phyloP scores from a whole-genome alignment of 2,797 vertebrate species.

The Anabacerthia variegaticeps region DNA sequence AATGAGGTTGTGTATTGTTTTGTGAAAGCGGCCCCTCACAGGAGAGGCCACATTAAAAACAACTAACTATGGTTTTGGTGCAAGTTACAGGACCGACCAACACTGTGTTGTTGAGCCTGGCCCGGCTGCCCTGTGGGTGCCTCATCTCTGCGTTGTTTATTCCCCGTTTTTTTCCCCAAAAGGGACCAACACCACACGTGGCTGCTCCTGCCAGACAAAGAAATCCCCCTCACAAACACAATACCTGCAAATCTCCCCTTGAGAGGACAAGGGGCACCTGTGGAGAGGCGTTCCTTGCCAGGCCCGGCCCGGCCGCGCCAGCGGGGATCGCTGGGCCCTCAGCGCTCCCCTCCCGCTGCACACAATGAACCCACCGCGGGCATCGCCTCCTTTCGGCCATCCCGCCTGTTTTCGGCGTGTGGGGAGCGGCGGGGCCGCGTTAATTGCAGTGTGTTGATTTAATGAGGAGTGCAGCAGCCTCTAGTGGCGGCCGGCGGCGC shows the following conservation, averaged over 20 bases:
- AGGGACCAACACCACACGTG: background rate
- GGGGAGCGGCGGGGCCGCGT: background rate
- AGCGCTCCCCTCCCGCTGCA: accelerated
- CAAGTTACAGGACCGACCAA: background rate
- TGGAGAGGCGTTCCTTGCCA: background rate
- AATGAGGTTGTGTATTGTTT: background rate
- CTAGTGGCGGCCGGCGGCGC: conserved; percentile 29
- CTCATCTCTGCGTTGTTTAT: accelerated
- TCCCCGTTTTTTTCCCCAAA: background rate
- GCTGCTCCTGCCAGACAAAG: background rate
- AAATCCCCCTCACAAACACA: background rate
- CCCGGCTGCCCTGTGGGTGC: accelerated
- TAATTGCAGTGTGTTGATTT: conserved; percentile 1
- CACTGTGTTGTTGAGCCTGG: background rate
- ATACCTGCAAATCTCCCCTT: background rate
- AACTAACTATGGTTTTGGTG: background rate
- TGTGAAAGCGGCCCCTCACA: background rate
- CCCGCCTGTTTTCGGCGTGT: accelerated
- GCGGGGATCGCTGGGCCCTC: background rate
- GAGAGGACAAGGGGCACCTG: background rate
- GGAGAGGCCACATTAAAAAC: conserved; percentile 1
- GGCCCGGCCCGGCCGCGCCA: background rate
- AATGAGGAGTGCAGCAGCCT: conserved; percentile 67
- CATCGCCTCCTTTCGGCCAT: accelerated
- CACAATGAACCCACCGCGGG: accelerated